A percentile compares a stretch with the other conserved stretches of the same genome.
phyloP scores from a whole-genome alignment of 2,113 vertebrate genomes.

The Tursiops truncatus region DNA sequence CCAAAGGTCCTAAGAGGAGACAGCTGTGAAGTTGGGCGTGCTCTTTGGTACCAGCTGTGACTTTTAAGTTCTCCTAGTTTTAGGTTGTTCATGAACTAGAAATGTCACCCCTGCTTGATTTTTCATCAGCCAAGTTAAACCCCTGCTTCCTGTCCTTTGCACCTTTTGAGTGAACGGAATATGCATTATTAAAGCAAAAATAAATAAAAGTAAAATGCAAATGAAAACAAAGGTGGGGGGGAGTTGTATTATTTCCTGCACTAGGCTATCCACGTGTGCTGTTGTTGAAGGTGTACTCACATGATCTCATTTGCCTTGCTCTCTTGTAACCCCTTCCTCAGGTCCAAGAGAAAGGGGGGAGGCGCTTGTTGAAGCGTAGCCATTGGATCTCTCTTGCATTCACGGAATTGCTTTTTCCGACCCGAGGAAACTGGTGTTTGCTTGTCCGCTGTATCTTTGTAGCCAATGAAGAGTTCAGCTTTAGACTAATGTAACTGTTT shows the following conservation, averaged over 20 bases:
- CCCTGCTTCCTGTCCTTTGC: conserved; percentile 84
- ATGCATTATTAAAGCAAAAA: conserved; percentile 89
- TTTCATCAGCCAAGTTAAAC: conserved; percentile 82
- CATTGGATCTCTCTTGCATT: conserved; percentile 62
- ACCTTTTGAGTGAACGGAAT: conserved; percentile 86
- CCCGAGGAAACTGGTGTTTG: conserved; percentile 62
- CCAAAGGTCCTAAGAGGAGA: conserved; percentile 63
- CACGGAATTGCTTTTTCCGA: conserved; percentile 62
- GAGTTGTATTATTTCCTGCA: conserved; percentile 86
- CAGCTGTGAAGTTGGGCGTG: conserved; percentile 71
- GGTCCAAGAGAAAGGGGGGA: conserved; percentile 41
- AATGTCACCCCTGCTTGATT: conserved; percentile 86
- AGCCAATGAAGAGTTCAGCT: conserved; percentile 71
- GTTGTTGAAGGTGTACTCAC: conserved; percentile 77
- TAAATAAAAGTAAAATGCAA: conserved; percentile 88
- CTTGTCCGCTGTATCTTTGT: conserved; percentile 73
- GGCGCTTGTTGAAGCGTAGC: conserved; percentile 42
- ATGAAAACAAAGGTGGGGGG: conserved; percentile 77
- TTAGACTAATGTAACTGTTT: conserved; percentile 68
- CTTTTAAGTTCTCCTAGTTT: conserved; percentile 81
- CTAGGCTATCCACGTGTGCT: conserved; percentile 73
- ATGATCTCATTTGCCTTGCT: conserved; percentile 69
- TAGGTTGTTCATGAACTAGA: conserved; percentile 79
- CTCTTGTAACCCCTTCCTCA: conserved; percentile 69
- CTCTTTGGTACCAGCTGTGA: conserved; percentile 80